Evolutionary conservation across 2,797 vertebrate genomes (phyloP), one percentile per base, ranked within the genome.

Genomic region (Pseudomugil gertrudae): DNA sequence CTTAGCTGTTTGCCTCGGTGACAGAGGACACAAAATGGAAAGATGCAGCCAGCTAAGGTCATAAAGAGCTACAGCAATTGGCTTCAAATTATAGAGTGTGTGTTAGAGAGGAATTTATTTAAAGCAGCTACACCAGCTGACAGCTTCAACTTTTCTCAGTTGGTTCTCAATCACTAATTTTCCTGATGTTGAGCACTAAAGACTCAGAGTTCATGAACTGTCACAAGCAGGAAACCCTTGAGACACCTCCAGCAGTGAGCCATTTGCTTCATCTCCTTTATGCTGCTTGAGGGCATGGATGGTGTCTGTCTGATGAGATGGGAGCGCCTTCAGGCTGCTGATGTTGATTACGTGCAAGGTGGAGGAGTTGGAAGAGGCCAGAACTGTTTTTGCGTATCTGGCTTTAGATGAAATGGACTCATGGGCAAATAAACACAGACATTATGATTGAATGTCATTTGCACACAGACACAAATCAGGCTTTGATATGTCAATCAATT

Each of bases 221-320:
- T 57, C 63, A 48, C 75, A 77, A 73, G 78, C 69, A 65, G 24
- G 54, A 38, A 54, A 73, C 67, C 72, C 70, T 78, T 55, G 54
- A 80, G 70, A 61, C 33, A 78, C 48, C 48, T 66, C 63, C 57
- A 52, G 67, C 50, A 58, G 48, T 45, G 57, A 69, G 57, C 51
- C 6, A 1, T 27, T 47, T 1, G 52, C 74, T 83, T 78, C 72
- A 57, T 75, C 81, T 84, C 72, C 72, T 66, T 55, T 32, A 73
- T 53, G 19, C 61, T 47, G 85, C 83, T 81, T 23, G 13, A 66
- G 78, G 88, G 83, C 72, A 84, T 1, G 33, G 52, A 57, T 65
- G 63, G 69, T 73, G 45, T 73, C 70, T 73, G 45, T 73, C 70
- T 35, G 51, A n/a, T 61, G 48, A 21, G 62, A 30, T 17, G 5